Conservation (phyloP, 2,888 invertebrate genomes). For the Dicycla oo region DNA sequence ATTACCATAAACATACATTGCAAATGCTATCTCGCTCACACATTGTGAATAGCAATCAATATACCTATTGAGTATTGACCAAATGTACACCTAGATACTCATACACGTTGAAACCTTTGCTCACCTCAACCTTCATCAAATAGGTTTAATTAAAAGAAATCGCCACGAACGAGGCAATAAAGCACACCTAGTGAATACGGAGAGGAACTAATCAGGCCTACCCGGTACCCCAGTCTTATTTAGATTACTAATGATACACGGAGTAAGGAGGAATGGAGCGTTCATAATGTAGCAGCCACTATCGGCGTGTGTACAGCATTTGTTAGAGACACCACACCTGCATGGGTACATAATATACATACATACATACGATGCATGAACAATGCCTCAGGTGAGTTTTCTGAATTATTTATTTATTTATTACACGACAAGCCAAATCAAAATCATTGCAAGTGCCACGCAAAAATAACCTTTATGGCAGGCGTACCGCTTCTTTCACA, state of each 20-base stretch:
- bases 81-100: background rate
- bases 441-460: too few species aligned
- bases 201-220: constrained; percentile 4
- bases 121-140: background rate
- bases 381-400: background rate
- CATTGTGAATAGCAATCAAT: too few species aligned
- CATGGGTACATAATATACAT: too few species aligned
- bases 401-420: too few species aligned
- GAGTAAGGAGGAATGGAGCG: constrained; percentile 13
- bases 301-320: background rate
- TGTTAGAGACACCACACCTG: too few species aligned
- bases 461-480: too few species aligned
- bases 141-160: constrained; percentile 34
- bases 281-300: background rate
- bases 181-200: constrained; percentile 22
- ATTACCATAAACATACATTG: background rate
- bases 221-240: constrained; percentile 5
- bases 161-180: constrained; percentile 6
- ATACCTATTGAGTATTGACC: too few species aligned
- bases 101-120: background rate
- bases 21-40: background rate
- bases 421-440: too few species aligned
- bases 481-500: too few species aligned
- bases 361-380: background rate
- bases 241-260: constrained; percentile 34